A percentile compares a stretch with the other conserved stretches of the same genome.
Conservation (phyloP, 1,140 invertebrate species). For the Aphelinus certus region DNA sequence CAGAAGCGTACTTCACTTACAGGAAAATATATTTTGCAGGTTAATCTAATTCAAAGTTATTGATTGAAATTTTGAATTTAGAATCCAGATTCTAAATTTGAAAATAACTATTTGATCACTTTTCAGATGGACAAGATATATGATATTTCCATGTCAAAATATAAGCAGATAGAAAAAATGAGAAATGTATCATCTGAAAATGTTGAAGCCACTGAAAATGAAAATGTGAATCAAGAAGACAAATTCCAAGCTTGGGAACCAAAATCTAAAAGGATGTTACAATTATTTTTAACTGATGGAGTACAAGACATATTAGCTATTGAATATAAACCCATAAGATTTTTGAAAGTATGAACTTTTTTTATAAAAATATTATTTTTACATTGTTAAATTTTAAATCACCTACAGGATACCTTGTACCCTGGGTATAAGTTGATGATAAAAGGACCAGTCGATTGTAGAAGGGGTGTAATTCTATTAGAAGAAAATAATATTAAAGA, state of each 20-base stretch:
- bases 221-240: conserved; percentile 56
- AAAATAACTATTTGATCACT: conserved; percentile 1
- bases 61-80: not conserved
- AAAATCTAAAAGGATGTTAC: conserved; percentile 72
- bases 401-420: conserved; percentile 53
- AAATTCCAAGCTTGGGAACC: conserved; percentile 56
- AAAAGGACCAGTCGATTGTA: conserved; percentile 75
- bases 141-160: conserved; percentile 71
- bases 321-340: conserved; percentile 75
- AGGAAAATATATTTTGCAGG: conserved; percentile 71
- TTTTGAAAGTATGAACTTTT: conserved; percentile 69
- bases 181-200: conserved; percentile 68
- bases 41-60: conserved; percentile 43
- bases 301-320: conserved; percentile 75
- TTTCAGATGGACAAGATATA: conserved; percentile 66
- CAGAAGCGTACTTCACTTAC: conserved; percentile 61
- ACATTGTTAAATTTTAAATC: not conserved
- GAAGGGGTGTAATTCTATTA: conserved; percentile 76
- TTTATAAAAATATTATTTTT: conserved; percentile 1
- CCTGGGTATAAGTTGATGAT: conserved; percentile 65
- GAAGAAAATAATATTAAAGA: conserved; percentile 71
- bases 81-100: conserved; percentile 45
- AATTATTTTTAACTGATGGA: conserved; percentile 81
- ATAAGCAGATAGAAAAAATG: conserved; percentile 73
- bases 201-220: conserved; percentile 63